Evolutionary conservation across 2,113 vertebrate species (phyloP), one percentile per base, ranked within the genome.

Genomic region (Siniperca chuatsi): DNA sequence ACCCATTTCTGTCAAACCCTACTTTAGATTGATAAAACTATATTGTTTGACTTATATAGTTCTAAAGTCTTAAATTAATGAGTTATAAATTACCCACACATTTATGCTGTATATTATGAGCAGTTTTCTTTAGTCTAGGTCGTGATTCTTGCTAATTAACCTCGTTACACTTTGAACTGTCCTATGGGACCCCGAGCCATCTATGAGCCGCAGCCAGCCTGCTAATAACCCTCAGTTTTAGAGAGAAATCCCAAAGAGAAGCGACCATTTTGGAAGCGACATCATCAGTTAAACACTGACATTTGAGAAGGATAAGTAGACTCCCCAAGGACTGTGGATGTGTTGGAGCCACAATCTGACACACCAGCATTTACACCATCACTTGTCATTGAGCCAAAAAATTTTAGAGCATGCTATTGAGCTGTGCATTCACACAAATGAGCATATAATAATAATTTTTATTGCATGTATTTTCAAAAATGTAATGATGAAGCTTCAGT

Each of bases 141-240:
- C 81, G 48, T 44, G 67, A 67, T 84, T 87, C 78, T 67, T 79
- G 52, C 84, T 88, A 90, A 93, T 94, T 91, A 90, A 90, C 91
- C 88, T 86, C 60, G 42, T 87, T 89, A 92, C 69, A 82, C 82
- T 92, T 81, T 86, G 83, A 89, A 90, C 81, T 82, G 78, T 87
- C 89, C 84, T 84, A 21, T 83, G 89, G 90, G 91, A 89, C 15
- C 78, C 44, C 18, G 79, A 83, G 84, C 81, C 85, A 70, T 84
- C 82, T 84, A 69, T 70, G 71, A 76, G 52, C 61, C 69, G 10
- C 55, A 78, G 74, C 54, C 86, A 58, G 71, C 20, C 65, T 76
- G 77, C 23, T 90, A 90, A 89, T 86, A 79, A 85, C 60, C 58
- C 74, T 57, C 61, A 29, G 10, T 12, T 77, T 82, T 3, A 18